A percentile compares a stretch with the other conserved stretches of the same genome.
Evolutionary conservation across 2,888 invertebrate species (phyloP).

Genomic region (Stenolophus ochropezus): DNA sequence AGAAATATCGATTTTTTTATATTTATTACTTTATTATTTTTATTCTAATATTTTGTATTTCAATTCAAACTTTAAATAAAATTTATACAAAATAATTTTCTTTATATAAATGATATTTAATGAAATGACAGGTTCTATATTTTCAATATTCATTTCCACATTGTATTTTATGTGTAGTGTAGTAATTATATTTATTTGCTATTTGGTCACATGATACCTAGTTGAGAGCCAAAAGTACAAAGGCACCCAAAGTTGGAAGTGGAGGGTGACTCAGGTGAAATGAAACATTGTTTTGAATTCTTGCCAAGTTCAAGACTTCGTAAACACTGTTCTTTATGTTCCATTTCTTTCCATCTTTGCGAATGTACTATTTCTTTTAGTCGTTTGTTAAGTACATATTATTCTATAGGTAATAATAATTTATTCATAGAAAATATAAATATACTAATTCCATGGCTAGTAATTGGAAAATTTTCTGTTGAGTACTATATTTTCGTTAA

Average conservation of each 20-base stretch:
- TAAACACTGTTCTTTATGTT: not conserved
- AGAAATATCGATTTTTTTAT: not conserved
- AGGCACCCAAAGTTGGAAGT: not conserved
- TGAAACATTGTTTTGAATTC: not conserved
- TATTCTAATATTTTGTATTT: too few relatives aligned
- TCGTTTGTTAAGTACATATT: not conserved
- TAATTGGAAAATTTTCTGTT: not conserved
- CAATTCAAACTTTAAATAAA: too few relatives aligned
- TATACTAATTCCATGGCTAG: not conserved
- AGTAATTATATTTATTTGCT: constrained; percentile 16
- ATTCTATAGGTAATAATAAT: not conserved
- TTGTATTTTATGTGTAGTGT: not conserved
- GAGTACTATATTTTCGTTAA: not conserved
- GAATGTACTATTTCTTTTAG: not conserved
- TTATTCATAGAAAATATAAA: not conserved
- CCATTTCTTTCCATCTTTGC: not conserved
- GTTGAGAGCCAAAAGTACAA: not conserved
- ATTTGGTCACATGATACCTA: not conserved
- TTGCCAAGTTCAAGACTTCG: not conserved
- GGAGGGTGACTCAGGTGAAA: not conserved
- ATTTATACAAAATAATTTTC: too few relatives aligned
- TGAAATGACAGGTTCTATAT: too few relatives aligned
- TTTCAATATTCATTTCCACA: not conserved
- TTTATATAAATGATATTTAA: too few relatives aligned
- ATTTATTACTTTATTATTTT: not conserved